Evolutionary conservation across 1,140 invertebrate species (phyloP), one percentile per base, ranked within the genome.

Genomic region (Lucilia cuprina): DNA sequence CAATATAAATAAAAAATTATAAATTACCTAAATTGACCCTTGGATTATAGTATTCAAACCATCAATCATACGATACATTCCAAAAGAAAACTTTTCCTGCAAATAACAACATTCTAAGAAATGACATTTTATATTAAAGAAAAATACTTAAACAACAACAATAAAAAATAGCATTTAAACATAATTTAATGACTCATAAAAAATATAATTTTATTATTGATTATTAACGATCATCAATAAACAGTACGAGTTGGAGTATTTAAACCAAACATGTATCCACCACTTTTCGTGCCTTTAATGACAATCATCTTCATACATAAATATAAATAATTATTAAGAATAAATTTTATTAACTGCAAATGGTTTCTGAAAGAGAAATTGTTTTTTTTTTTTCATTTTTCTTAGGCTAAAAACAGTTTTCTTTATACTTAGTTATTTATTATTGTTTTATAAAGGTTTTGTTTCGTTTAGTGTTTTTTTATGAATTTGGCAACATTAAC

Each of bases 341-440:
- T 80, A 49, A 13, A 50, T 50, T 80, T 35, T 60, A 60, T 49
- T 49, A 3, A 14, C 41, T 25, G 77, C 19, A 19, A 34, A 49
- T 80, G 77, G 13, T 49, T 49, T 80, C 77, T 70, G 77, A 80
- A 80, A 80, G 77, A 80, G 77, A 80, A 80, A 80, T 80, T 80
- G n/a, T 80, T 80, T 49, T 21, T 5, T 80, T 80, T 14, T 41
- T 19, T 41, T 30, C 14, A 5, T 55, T 41, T 41, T 8, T 41
- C 5, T 7, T 41, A 10, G 5, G 1, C 10, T 41, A 3, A 2
- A 41, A 2, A 41, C 41, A 8, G n/a, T 19, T 60, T 65, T 19
- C 12, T n/a, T 30, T 3, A 30, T 30, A 30, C 25, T 19, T n/a
- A 47, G 80, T 60, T 41, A 41, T 25, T 30, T 50, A 41, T 82